Conservation (phyloP, 2,888 invertebrate species). For the Eucriotettix oculatus region DNA sequence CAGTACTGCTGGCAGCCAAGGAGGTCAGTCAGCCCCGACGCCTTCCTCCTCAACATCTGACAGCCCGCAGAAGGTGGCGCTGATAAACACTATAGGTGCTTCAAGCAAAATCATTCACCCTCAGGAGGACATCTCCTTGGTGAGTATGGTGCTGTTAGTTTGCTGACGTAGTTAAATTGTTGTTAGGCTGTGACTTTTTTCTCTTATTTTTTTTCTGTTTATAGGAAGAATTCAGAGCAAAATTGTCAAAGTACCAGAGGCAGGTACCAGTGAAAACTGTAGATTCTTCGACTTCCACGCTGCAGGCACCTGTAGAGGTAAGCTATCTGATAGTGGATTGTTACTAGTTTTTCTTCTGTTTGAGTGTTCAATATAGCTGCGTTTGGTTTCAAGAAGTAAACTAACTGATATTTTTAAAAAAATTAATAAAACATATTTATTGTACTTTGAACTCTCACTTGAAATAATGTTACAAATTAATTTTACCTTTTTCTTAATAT, state of each 20-base stretch:
- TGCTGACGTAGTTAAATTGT: neutral
- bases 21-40: slow-evolving; percentile 5
- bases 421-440: no score
- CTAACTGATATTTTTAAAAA: no score
- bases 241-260: slow-evolving; percentile 47
- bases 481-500: no score
- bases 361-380: no score
- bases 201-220: slow-evolving; percentile 9
- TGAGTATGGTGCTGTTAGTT: slow-evolving; percentile 18
- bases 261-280: slow-evolving; percentile 23
- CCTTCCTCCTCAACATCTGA: slow-evolving; percentile 1
- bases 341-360: no score
- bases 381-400: no score
- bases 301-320: slow-evolving; percentile 7
- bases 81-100: slow-evolving; percentile 64
- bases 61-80: slow-evolving; percentile 28
- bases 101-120: slow-evolving; percentile 87
- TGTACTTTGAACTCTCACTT: no score
- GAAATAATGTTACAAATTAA: no score
- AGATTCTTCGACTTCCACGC: slow-evolving; percentile 22
- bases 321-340: no score
- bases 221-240: slow-evolving; percentile 64
- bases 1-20: slow-evolving; percentile 7
- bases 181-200: neutral
- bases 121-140: slow-evolving; percentile 74